Evolutionary conservation across 2,888 invertebrate species (phyloP).

Genomic region (Tuberolachnus salignus): DNA sequence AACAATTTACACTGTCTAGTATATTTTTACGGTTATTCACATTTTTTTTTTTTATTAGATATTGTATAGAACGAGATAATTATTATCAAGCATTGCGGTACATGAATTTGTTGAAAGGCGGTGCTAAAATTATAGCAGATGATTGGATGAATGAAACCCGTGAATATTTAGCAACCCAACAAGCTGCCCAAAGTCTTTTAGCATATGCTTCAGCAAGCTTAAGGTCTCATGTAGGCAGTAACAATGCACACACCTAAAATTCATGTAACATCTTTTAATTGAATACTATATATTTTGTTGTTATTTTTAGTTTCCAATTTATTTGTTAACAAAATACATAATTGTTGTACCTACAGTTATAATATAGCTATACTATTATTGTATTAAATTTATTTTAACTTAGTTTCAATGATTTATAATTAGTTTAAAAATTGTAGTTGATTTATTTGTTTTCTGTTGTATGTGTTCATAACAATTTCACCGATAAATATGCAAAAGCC

Average conservation of each 20-base stretch:
- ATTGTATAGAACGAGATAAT: conserved; percentile 87
- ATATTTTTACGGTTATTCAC: not conserved
- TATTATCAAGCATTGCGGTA: conserved; percentile 83
- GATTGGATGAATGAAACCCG: conserved; percentile 88
- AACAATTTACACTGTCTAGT: not conserved
- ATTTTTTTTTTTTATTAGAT: conserved; percentile 65
- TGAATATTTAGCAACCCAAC: conserved; percentile 83
- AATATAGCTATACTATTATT: conserved; percentile 20
- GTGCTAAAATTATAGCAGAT: conserved; percentile 79
- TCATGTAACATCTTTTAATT: not conserved
- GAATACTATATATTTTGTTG: conserved; percentile 5
- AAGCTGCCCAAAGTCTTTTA: conserved; percentile 86
- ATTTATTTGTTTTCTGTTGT: conserved; percentile 11
- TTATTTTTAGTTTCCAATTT: conserved; percentile 16
- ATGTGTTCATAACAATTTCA: conserved; percentile 40
- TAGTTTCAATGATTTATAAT: not conserved
- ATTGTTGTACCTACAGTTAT: not conserved
- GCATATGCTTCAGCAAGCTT: conserved; percentile 82
- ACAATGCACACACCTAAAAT: conserved; percentile 5
- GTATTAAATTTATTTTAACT: not conserved
- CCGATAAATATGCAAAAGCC: conserved; percentile 46
- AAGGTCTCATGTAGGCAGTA: conserved; percentile 24
- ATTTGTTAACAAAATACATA: conserved; percentile 29
- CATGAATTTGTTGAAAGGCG: conserved; percentile 86
- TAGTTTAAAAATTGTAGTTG: conserved; percentile 28